A percentile compares a stretch with the other conserved stretches of the same genome.
Evolutionary conservation across 1,140 invertebrate species (phyloP).

Genomic region (Daktulosphaira vitifoliae): DNA sequence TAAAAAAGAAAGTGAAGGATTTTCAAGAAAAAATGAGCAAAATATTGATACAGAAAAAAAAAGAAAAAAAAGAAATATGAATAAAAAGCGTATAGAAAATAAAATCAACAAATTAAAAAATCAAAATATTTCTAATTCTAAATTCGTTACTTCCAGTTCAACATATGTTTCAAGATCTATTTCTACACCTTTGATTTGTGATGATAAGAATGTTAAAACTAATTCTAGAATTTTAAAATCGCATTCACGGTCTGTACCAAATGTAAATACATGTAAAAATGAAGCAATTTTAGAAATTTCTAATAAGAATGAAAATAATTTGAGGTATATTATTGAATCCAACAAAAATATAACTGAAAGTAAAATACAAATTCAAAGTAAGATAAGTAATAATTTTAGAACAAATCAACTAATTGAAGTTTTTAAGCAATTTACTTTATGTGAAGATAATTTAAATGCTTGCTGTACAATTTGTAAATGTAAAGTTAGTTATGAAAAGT

Average conservation of each 20-base stretch:
- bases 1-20: too few relatives aligned
- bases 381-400: not conserved
- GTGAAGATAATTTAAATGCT: not conserved
- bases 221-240: not conserved
- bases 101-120: too few relatives aligned
- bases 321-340: not conserved
- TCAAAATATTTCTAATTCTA: too few relatives aligned
- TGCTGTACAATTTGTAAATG: not conserved
- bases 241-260: too few relatives aligned
- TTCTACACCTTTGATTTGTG: not conserved
- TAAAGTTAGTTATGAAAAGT: not conserved
- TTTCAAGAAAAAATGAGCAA: too few relatives aligned
- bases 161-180: not conserved
- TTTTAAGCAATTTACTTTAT: not conserved
- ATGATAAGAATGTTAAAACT: not conserved
- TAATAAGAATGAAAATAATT: not conserved
- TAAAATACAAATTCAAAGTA: not conserved
- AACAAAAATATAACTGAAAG: not conserved
- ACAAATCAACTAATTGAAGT: not conserved
- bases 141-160: too few relatives aligned
- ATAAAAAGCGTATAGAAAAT: too few relatives aligned
- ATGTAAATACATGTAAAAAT: not conserved
- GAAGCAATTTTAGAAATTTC: not conserved
- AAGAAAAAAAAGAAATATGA: too few relatives aligned
- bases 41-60: too few relatives aligned